A percentile compares a stretch with the other conserved stretches of the same genome.
Conservation (phyloP, 2,113 vertebrate genomes). For the Notechis scutatus region DNA sequence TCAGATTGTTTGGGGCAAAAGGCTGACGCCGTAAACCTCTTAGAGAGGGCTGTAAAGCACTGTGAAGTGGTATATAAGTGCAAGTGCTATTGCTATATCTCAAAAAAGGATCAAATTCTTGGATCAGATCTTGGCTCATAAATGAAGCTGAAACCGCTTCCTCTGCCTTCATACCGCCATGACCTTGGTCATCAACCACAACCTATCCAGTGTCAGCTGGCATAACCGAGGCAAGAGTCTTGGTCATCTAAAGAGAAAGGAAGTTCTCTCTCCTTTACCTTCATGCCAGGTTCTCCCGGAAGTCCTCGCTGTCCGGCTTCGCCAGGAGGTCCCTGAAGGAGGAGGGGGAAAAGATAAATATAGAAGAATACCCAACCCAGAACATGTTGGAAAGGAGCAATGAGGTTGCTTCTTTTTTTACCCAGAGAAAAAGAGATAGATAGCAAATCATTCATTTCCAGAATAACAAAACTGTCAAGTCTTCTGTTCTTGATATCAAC, state of each 20-base stretch:
- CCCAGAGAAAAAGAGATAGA: constrained; percentile 40
- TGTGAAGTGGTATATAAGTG: no score
- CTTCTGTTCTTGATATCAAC: not conserved
- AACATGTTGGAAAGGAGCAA: constrained; percentile 32
- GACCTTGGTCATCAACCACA: not conserved
- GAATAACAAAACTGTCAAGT: not conserved
- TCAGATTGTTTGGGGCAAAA: no score
- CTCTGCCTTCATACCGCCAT: not conserved
- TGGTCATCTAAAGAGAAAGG: not conserved
- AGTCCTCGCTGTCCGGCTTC: constrained; percentile 80
- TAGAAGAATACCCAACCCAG: constrained; percentile 58
- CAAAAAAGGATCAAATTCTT: not conserved
- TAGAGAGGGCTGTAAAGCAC: no score
- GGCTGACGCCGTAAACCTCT: no score
- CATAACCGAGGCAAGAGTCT: not conserved
- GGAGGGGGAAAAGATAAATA: not conserved
- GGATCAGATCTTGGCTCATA: not conserved
- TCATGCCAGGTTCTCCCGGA: constrained; percentile 86
- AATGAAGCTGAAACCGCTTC: no score
- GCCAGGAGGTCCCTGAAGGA: constrained; percentile 81
- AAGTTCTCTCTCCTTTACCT: constrained; percentile 69
- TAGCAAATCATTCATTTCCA: not conserved
- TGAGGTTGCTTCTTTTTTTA: constrained; percentile 44
- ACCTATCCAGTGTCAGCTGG: not conserved
- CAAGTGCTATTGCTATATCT: not conserved